Conservation (phyloP, 2,113 vertebrate genomes). For the Eptesicus fuscus region DNA sequence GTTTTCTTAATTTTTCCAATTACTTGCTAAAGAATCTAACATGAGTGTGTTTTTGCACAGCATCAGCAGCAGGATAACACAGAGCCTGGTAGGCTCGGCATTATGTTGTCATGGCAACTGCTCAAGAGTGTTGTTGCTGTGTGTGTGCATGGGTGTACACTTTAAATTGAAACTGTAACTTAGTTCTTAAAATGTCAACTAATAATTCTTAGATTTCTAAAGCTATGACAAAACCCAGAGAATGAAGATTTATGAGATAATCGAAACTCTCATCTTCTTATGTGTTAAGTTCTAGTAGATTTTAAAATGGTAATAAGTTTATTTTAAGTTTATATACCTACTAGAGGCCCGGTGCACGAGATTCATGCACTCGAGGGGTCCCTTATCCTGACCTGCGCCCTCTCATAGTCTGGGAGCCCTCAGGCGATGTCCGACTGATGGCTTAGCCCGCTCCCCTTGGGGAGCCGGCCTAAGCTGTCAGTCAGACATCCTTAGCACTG, state of each 20-base stretch:
- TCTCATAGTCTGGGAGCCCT: no score
- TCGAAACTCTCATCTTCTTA: not conserved
- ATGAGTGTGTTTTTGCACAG: conserved; percentile 11
- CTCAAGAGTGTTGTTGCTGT: not conserved
- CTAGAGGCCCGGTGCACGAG: no score
- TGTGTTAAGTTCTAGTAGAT: not conserved
- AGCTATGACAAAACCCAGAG: conserved; percentile 13
- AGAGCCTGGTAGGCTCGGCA: not conserved
- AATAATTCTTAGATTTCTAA: conserved; percentile 51
- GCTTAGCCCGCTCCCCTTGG: no score
- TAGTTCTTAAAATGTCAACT: conserved; percentile 59
- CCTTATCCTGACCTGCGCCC: no score
- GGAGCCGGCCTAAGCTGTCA: no score
- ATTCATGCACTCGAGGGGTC: no score
- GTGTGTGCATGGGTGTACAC: not conserved
- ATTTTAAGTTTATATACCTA: not conserved
- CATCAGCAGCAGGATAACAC: conserved; percentile 43
- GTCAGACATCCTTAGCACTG: no score
- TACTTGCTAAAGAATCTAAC: conserved; percentile 48
- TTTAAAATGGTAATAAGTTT: conserved; percentile 4
- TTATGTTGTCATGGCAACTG: conserved; percentile 63
- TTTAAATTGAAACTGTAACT: conserved; percentile 56
- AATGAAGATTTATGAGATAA: not conserved
- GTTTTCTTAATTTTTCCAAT: conserved; percentile 39
- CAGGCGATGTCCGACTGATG: no score